Evolutionary conservation across 1,140 invertebrate species (phyloP).

Genomic region (Zaprionus ornatus): DNA sequence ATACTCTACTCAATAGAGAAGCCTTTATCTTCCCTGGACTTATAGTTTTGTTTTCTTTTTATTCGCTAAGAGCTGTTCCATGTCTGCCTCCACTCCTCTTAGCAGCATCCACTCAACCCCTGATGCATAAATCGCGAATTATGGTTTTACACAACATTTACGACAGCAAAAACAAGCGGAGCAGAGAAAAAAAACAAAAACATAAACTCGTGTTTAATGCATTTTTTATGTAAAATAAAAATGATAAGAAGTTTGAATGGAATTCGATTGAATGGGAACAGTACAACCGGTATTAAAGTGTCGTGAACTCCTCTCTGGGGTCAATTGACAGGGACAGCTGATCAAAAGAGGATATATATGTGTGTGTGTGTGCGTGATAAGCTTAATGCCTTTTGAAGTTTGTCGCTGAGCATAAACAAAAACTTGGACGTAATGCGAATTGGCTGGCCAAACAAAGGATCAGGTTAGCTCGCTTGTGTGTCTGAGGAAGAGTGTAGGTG

Average conservation of each 20-base stretch:
- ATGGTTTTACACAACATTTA: conserved; percentile 66
- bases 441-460: conserved; percentile 30
- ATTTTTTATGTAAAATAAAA: conserved; percentile 69
- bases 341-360: conserved; percentile 5
- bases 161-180: conserved; percentile 4
- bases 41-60: conserved; percentile 6
- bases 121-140: conserved; percentile 58
- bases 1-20: too few relatives aligned
- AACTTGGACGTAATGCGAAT: conserved; percentile 20
- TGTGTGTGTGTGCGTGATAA: neutral
- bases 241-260: conserved; percentile 32
- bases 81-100: conserved; percentile 24
- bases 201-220: conserved; percentile 63
- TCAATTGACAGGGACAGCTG: conserved; percentile 36
- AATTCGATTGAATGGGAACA: conserved; percentile 32
- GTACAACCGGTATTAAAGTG: conserved; percentile 15
- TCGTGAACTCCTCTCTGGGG: conserved; percentile 38
- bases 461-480: conserved; percentile 3
- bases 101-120: conserved; percentile 18
- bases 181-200: conserved; percentile 52
- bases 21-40: neutral
- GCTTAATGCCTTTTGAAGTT: conserved; percentile 39
- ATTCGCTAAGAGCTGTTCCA: conserved; percentile 56
- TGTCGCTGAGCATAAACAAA: conserved; percentile 9
- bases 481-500: conserved; percentile 45